Evolutionary conservation across 2,113 vertebrate species (phyloP).

Genomic region (Bagarius yarrelli): DNA sequence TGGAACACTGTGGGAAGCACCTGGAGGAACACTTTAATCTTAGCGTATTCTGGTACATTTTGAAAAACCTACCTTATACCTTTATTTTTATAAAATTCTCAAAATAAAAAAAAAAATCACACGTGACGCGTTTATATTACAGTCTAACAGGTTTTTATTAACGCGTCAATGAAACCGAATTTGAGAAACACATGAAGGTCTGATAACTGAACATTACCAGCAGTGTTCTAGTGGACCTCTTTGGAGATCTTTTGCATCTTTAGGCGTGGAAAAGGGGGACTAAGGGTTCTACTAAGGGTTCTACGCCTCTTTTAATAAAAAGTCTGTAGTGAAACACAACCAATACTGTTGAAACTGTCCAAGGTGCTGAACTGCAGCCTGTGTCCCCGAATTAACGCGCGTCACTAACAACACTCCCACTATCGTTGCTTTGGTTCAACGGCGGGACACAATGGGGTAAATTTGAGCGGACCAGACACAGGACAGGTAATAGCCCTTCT

Average conservation of each 20-base stretch:
- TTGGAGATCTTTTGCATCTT: neutral
- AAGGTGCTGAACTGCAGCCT: conserved; percentile 58
- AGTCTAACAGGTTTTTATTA: neutral
- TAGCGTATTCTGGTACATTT: neutral
- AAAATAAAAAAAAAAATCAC: neutral
- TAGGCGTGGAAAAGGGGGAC: too few species aligned
- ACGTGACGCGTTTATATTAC: neutral
- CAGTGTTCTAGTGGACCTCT: neutral
- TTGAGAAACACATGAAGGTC: neutral
- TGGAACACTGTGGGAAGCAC: conserved; percentile 42
- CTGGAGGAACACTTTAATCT: neutral
- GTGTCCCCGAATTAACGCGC: neutral
- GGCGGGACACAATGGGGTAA: neutral
- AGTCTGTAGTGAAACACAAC: neutral
- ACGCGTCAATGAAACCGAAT: neutral
- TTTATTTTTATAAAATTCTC: neutral
- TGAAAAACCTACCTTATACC: neutral
- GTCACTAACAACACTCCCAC: neutral
- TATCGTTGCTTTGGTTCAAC: neutral
- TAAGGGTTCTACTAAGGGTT: too few species aligned
- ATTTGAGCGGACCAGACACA: neutral
- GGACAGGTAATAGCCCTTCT: neutral
- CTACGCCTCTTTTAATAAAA: neutral
- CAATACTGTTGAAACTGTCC: conserved; percentile 62
- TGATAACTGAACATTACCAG: too few species aligned